Conservation (phyloP, 2,797 vertebrate genomes). For the Danio albolineatus region DNA sequence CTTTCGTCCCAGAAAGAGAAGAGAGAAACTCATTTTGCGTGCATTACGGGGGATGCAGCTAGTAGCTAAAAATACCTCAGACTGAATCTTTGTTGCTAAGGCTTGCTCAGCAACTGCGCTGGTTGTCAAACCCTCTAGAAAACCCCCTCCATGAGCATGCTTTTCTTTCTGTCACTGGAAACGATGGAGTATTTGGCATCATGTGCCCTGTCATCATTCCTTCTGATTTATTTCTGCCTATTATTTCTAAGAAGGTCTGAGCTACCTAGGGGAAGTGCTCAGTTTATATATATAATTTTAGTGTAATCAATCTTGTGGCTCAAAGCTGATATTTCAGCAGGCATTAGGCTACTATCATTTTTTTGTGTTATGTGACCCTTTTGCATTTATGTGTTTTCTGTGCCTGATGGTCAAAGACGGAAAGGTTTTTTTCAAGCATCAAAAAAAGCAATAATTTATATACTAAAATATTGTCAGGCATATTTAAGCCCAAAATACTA, state of each 20-base stretch:
- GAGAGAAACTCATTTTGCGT: slow-evolving; percentile 62
- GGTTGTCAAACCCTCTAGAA: slow-evolving; percentile 63
- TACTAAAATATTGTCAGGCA: too few relatives aligned
- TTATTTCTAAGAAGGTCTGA: neutral
- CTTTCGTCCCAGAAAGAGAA: slow-evolving; percentile 63
- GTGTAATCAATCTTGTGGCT: too few relatives aligned
- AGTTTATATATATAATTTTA: too few relatives aligned
- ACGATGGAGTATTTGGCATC: slow-evolving; percentile 18
- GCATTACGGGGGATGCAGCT: slow-evolving; percentile 70
- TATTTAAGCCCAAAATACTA: too few relatives aligned
- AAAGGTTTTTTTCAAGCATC: too few relatives aligned
- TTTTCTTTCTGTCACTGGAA: neutral
- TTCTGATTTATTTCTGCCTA: neutral
- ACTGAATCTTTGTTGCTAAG: slow-evolving; percentile 83
- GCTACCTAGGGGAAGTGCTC: neutral
- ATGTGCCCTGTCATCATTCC: neutral
- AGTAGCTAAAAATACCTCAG: slow-evolving; percentile 82
- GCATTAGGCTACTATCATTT: too few relatives aligned
- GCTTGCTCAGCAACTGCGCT: slow-evolving; percentile 75
- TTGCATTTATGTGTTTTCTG: too few relatives aligned
- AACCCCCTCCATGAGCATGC: slow-evolving; percentile 33
- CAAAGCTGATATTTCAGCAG: too few relatives aligned
- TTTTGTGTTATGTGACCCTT: too few relatives aligned
- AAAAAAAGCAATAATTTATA: too few relatives aligned
- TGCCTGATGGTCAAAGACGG: too few relatives aligned